Percentiles rank a stretch among this genome's conserved stretches.
These are phyloP conservation scores for Castor canadensis DNA, from an alignment of 2,113 vertebrate genomes.

Conservation along the genomic window DNA sequence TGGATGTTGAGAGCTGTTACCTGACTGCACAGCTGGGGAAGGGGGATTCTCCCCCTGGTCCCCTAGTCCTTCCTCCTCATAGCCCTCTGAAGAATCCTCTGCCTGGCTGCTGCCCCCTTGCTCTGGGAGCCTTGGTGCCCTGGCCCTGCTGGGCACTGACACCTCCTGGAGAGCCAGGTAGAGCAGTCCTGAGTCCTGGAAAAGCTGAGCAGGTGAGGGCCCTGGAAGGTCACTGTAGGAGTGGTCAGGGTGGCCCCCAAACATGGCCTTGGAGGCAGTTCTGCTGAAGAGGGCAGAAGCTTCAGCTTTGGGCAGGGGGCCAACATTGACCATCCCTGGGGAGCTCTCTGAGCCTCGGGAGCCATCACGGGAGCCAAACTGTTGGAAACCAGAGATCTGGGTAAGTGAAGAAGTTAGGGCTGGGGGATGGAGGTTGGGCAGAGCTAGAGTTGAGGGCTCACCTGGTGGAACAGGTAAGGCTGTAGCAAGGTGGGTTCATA, in stretches of 20 bases:
- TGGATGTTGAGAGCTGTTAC: neutral
- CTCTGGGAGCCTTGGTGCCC: constrained; percentile 82
- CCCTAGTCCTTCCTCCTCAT: constrained; percentile 66
- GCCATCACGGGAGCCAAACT: constrained; percentile 91
- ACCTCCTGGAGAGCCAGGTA: constrained; percentile 89
- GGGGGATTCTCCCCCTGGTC: constrained; percentile 12
- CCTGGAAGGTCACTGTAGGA: constrained; percentile 86
- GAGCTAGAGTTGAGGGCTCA: constrained; percentile 61
- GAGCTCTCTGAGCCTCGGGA: constrained; percentile 82
- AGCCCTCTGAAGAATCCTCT: constrained; percentile 64
- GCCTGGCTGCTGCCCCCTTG: constrained; percentile 80
- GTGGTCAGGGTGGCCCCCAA: constrained; percentile 82
- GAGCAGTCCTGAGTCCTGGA: constrained; percentile 90
- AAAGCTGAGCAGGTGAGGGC: constrained; percentile 88
- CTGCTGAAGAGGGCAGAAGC: constrained; percentile 79
- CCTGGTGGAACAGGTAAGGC: constrained; percentile 93
- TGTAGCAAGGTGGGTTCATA: constrained; percentile 89
- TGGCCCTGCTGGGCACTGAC: constrained; percentile 78
- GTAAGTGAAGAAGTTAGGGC: constrained; percentile 43
- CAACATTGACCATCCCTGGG: constrained; percentile 75
- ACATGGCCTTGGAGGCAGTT: constrained; percentile 75
- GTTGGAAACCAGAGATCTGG: constrained; percentile 66
- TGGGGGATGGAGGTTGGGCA: neutral
- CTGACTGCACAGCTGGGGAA: constrained; percentile 57
- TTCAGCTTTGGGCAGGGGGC: constrained; percentile 69